These are phyloP conservation scores for Nyctalus aviator DNA, from an alignment of 2,797 vertebrate genomes.

Conservation along the genomic window DNA sequence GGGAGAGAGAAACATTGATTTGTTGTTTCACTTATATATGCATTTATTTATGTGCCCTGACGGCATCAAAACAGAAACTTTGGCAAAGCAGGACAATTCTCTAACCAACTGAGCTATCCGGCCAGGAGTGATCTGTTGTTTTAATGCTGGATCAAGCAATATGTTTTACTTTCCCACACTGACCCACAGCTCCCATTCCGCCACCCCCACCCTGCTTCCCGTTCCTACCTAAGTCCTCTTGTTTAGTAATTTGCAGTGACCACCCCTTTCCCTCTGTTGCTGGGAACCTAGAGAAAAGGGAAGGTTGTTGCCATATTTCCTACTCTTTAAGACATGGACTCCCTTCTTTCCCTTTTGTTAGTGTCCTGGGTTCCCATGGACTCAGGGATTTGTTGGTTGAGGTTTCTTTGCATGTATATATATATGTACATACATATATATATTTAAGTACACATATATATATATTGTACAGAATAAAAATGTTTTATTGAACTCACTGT, in stretches of 20 bases:
- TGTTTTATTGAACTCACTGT: constrained; percentile 86
- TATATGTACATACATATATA: constrained; percentile 32
- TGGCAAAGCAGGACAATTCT: background rate
- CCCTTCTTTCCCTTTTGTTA: constrained; percentile 82
- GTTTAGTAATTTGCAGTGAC: constrained; percentile 73
- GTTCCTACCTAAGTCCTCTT: background rate
- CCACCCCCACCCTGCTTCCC: background rate
- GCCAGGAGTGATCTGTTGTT: constrained; percentile 15
- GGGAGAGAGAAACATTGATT: background rate
- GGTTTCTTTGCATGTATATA: constrained; percentile 74
- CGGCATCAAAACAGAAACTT: background rate
- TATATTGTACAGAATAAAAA: constrained; percentile 91
- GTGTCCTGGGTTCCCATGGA: constrained; percentile 86
- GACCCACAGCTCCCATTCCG: background rate
- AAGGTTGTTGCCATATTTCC: constrained; percentile 80
- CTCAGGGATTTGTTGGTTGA: constrained; percentile 82
- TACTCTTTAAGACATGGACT: constrained; percentile 51
- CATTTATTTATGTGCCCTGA: background rate
- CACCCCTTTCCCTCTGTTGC: constrained; percentile 79
- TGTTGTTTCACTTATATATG: background rate
- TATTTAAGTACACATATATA: constrained; percentile 75
- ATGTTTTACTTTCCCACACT: constrained; percentile 35
- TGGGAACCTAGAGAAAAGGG: constrained; percentile 80
- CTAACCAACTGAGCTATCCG: background rate
- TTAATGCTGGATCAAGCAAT: constrained; percentile 51